Evolutionary conservation across 2,888 invertebrate genomes (phyloP), one percentile per base, ranked within the genome.

Genomic region (Calameuta filiformis): DNA sequence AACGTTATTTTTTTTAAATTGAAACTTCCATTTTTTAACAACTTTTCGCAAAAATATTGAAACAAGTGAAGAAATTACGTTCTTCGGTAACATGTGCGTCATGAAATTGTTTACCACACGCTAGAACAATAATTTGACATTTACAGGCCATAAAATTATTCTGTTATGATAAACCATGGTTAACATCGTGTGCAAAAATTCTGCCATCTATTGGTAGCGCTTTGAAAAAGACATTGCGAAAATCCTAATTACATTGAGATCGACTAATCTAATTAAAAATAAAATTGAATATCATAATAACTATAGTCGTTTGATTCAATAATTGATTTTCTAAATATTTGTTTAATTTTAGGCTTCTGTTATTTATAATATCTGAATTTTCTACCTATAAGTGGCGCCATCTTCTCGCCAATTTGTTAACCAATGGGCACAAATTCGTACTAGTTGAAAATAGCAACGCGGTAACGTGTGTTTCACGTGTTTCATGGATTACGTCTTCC

Each of bases 401-500:
- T 34, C 71, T 71, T 71, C 23, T 34, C 71, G 71, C 71, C 12
- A 71, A 71, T 33, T 71, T 23, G 12, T 23, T 33, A 31, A 71
- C 4, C 33, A 56, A 56, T 56, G 23, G 9, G 23, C 23, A 56
- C 2, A 56, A 56, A 56, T 56, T 56, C 56, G 56, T 23, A 56
- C 56, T 56, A 23, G 56, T 56, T 15, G 6, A 9, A 56, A 56
- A 23, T 23, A 56, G 56, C 56, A 56, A 6, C 56, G 23, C 56
- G 56, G 9, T 15, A 56, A 56, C 56, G 56, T 56, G 23, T 56
- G 9, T 56, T 6, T 56, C 56, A 56, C 12, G 34, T 75, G 34
- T 34, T 75, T 35, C 56, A 69, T 75, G 75, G 75, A 75, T 68
- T 4, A 68, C 33, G 68, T 75, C 68, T 40, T 75, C 75, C 75